A percentile compares a stretch with the other conserved stretches of the same genome.
phyloP scores from a whole-genome alignment of 2,113 vertebrate genomes.

The Cervus canadensis region DNA sequence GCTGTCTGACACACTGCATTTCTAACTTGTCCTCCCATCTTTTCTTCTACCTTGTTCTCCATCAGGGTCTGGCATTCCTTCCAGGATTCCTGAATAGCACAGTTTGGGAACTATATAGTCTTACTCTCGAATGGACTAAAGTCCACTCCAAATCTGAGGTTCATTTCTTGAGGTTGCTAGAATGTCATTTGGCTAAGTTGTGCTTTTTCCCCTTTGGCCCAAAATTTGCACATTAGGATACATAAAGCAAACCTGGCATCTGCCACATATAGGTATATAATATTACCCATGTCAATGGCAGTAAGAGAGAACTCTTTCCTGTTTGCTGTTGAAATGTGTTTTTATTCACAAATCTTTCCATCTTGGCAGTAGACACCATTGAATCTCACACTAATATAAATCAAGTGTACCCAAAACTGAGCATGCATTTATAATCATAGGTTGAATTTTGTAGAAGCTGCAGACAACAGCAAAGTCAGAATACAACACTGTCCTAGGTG shows the following conservation, averaged over 20 bases:
- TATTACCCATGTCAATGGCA: neutral
- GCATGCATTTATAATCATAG: neutral
- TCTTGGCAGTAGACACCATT: neutral
- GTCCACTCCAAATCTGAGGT: neutral
- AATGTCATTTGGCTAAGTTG: neutral
- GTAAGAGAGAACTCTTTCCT: neutral
- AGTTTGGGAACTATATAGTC: neutral
- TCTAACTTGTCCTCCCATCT: neutral
- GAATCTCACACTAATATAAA: neutral
- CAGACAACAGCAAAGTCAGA: neutral
- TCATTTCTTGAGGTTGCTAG: constrained; percentile 14
- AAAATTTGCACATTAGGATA: neutral
- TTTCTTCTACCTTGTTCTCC: neutral
- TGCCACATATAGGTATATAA: neutral
- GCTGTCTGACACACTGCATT: neutral
- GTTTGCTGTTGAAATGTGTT: constrained; percentile 6
- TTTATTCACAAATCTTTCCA: neutral
- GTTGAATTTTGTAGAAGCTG: neutral
- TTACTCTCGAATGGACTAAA: neutral
- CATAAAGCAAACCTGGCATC: neutral
- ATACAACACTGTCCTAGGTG: neutral
- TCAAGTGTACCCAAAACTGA: neutral
- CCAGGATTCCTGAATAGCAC: neutral
- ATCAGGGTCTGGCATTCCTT: neutral
- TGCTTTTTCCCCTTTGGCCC: neutral